These are phyloP conservation scores for Bombus superbus DNA, from an alignment of 1,140 invertebrate species.

Conservation along the genomic window DNA sequence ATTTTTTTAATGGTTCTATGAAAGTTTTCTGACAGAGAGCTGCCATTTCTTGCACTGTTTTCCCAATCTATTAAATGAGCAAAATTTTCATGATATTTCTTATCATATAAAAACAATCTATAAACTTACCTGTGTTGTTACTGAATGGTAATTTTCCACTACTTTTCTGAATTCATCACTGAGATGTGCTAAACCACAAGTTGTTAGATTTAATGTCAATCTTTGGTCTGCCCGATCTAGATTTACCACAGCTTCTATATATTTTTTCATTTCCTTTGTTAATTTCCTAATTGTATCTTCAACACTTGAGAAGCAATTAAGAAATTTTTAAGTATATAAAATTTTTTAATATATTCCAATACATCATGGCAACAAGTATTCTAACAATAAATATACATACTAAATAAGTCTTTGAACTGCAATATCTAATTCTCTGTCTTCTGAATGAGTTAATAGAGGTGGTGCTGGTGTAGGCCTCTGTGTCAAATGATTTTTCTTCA, in stretches of 20 bases:
- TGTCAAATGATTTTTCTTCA: constrained; percentile 73
- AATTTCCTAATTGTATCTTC: constrained; percentile 77
- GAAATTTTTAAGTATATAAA: background rate
- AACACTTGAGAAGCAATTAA: constrained; percentile 65
- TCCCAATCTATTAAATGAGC: constrained; percentile 72
- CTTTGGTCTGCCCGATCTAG: constrained; percentile 76
- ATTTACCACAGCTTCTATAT: constrained; percentile 71
- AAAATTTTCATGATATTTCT: background rate
- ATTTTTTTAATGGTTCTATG: constrained; percentile 80
- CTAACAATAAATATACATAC: constrained; percentile 61
- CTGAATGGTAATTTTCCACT: constrained; percentile 79
- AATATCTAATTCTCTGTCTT: constrained; percentile 76
- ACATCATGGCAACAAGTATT: background rate
- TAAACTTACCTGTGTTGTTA: constrained; percentile 77
- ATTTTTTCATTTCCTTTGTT: constrained; percentile 80
- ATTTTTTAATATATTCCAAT: background rate
- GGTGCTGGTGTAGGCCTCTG: constrained; percentile 74
- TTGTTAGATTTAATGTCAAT: constrained; percentile 77
- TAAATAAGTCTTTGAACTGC: constrained; percentile 77
- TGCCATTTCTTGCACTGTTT: constrained; percentile 74
- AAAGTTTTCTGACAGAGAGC: constrained; percentile 75
- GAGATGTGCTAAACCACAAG: constrained; percentile 74
- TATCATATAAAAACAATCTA: background rate
- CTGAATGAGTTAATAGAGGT: constrained; percentile 71
- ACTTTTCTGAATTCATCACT: constrained; percentile 77